Evolutionary conservation across 2,113 vertebrate species (phyloP), one percentile per base, ranked within the genome.

Genomic region (Suncus etruscus): DNA sequence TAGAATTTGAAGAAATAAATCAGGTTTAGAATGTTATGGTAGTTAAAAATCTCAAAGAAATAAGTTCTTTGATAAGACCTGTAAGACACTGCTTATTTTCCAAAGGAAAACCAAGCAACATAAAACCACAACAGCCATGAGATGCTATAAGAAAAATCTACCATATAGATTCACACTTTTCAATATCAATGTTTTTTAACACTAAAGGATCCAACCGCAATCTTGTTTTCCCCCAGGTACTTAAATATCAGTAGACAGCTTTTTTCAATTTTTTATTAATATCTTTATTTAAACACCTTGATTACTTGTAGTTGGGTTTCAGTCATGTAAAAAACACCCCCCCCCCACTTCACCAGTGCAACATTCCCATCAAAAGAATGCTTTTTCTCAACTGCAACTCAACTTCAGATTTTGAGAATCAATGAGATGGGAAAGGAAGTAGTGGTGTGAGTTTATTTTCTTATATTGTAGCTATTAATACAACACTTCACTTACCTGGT

Each of bases 31-130:
- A 54, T 29, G 22, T 22, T 9, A 11, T 1, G 63, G 50, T 81
- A 80, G 51, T 9, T 92, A 79, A 89, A 89, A 88, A 51, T 80
- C 87, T 72, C 78, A 31, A 29, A 76, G 61, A 24, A 70, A 7
- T 32, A 74, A 61, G 50, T 63, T 68, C 18, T 11, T 82, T n/a
- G 75, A 3, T 51, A 1, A 76, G n/a, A 89, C 22, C 16, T 92
- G 78, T 22, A 87, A 18, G 6, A 45, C 61, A 11, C 11, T 89
- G 11, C 2, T 25, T 85, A 22, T 82, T 84, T 61, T 29, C 24
- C 66, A 69, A n/a, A 61, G 5, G 20, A 14, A 61, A 32, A 66
- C n/a, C 61, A 72, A 47, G 74, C 45, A 73, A 65, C 31, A 70
- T 10, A 32, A 27, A 83, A 69, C 11, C 73, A 73, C 18, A 94